Evolutionary conservation across 2,113 vertebrate genomes (phyloP), one percentile per base, ranked within the genome.

Genomic region (Anolis sagrei): DNA sequence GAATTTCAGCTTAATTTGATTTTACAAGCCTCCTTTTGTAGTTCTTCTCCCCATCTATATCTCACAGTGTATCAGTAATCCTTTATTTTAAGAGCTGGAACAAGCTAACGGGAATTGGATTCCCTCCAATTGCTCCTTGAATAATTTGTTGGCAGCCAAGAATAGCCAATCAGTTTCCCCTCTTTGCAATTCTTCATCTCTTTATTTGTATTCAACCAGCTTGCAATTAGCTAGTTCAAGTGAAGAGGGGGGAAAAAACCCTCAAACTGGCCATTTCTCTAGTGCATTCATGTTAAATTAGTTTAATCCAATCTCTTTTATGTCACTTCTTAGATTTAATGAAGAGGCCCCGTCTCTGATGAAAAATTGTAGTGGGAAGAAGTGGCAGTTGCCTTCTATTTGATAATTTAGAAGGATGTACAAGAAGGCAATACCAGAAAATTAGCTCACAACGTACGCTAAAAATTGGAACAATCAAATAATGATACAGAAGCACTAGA

Each of bases 201-300:
- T 91, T 66, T 86, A 2, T 87, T 92, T 93, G 58, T 85, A 68
- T 90, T 92, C 74, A 81, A 29, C 10, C 58, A 44, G 61, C 84
- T 64, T 91, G 69, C 82, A 89, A 86, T 90, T 93, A 92, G 74
- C 76, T 88, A 82, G 79, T 79, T 87, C 58, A 86, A 90, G 49
- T 80, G 68, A 39, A 91, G 61, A 58, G 18, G 9, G 39, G 5
- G 39, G 39, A 5, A 27, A 44, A 87, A 93, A 86, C 81, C 81
- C 27, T 82, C 82, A 81, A 76, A 49, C 72, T 51, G 72, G 79
- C 89, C 87, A 90, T 84, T 81, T 0, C 75, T 88, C 82, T 88
- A 51, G 80, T 92, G 29, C 86, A 9, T 88, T 69, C 54, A 36
- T 36, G 75, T 88, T 8, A 4, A 81, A 78, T 92, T 92, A 79